Conservation (phyloP, 1,140 invertebrate genomes). For the Drosophila eugracilis region DNA sequence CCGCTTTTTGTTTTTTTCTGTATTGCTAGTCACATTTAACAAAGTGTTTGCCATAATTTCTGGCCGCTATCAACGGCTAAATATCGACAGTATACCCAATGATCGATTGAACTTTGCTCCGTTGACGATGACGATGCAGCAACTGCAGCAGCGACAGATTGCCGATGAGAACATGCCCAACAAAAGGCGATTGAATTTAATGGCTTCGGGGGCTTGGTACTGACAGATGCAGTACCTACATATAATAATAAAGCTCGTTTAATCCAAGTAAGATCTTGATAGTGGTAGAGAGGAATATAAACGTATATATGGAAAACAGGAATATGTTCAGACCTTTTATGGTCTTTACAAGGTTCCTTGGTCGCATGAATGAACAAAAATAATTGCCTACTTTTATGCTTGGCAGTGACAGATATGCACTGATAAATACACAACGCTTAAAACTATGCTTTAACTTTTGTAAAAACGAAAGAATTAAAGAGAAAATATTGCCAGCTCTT, state of each 20-base stretch:
- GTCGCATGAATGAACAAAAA: neutral
- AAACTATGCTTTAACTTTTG: conserved; percentile 37
- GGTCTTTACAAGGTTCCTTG: conserved; percentile 28
- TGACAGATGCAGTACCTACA: conserved; percentile 5
- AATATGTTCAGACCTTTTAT: conserved; percentile 14
- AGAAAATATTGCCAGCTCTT: neutral
- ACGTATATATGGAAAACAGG: neutral
- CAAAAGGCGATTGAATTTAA: conserved; percentile 78
- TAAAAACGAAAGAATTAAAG: neutral
- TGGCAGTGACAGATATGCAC: fast-evolving
- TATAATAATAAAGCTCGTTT: conserved; percentile 37
- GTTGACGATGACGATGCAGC: conserved; percentile 41
- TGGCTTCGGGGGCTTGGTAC: conserved; percentile 39
- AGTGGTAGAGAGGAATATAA: conserved; percentile 16
- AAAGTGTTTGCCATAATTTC: conserved; percentile 82
- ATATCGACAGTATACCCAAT: conserved; percentile 71
- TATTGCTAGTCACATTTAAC: conserved; percentile 68
- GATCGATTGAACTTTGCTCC: conserved; percentile 80
- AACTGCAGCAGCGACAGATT: conserved; percentile 37
- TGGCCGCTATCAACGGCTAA: conserved; percentile 73
- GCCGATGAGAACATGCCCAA: conserved; percentile 47
- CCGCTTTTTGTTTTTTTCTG: neutral
- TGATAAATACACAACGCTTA: neutral
- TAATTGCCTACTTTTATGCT: conserved; percentile 42
- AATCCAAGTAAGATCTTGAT: conserved; percentile 25